A percentile compares a stretch with the other conserved stretches of the same genome.
Evolutionary conservation across 2,797 vertebrate species (phyloP).

Genomic region (Sebastes taczanowskii): DNA sequence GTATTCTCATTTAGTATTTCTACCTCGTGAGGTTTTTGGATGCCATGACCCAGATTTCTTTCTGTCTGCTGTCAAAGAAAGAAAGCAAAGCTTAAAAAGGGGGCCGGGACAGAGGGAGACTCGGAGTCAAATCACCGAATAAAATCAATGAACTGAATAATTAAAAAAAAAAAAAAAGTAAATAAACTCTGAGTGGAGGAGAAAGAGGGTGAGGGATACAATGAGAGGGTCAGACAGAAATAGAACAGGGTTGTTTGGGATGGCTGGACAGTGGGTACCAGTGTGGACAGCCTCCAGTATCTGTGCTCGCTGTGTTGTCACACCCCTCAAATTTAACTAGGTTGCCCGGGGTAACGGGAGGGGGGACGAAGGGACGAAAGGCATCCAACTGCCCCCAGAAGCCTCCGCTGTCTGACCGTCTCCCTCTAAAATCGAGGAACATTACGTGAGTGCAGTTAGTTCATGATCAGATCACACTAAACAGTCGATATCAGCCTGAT

Average conservation of each 20-base stretch:
- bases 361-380: neutral
- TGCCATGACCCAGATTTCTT: conserved; percentile 65
- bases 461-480: neutral
- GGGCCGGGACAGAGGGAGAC: neutral
- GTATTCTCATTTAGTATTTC: conserved; percentile 43
- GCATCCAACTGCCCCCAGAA: neutral
- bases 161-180: conserved; percentile 6
- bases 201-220: neutral
- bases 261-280: conserved; percentile 58
- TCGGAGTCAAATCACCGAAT: conserved; percentile 23
- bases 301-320: conserved; percentile 18
- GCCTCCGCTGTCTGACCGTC: neutral
- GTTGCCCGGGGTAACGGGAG: conserved; percentile 8
- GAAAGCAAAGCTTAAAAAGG: conserved; percentile 12
- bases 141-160: conserved; percentile 44
- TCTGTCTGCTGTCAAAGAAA: conserved; percentile 31
- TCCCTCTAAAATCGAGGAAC: neutral
- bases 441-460: neutral
- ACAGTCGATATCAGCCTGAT: neutral
- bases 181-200: neutral
- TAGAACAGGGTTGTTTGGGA: conserved; percentile 56
- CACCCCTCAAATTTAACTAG: conserved; percentile 25
- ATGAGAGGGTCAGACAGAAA: conserved; percentile 56
- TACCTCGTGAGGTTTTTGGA: conserved; percentile 48
- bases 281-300: conserved; percentile 46